Percentiles rank a stretch among this genome's conserved stretches.
These are phyloP conservation scores for Sycophila texana DNA, from an alignment of 2,888 invertebrate species.

Conservation along the genomic window DNA sequence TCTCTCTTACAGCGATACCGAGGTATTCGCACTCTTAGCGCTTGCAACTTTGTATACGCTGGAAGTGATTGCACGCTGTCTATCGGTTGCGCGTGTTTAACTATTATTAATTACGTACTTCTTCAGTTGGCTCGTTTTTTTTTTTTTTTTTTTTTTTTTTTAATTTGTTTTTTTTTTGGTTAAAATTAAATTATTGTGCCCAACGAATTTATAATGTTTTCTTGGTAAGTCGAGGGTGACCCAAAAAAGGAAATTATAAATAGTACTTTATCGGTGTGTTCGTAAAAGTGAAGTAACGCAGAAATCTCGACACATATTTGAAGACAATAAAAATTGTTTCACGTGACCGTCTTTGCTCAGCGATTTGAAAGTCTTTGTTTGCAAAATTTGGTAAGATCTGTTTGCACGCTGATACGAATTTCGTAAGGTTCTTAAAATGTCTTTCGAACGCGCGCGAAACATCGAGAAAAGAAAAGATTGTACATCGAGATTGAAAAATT, in stretches of 20 bases:
- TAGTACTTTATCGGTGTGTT: slow-evolving; percentile 1
- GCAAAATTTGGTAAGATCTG: slow-evolving; percentile 53
- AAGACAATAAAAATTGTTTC: slow-evolving; percentile 25
- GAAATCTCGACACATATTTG: slow-evolving; percentile 8
- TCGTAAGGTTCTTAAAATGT: slow-evolving; percentile 34
- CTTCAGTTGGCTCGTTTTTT: not conserved
- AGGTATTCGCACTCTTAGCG: slow-evolving; percentile 32
- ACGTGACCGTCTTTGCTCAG: not conserved
- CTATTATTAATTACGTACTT: not conserved
- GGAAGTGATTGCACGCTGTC: not conserved
- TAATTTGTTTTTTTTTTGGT: too few relatives aligned
- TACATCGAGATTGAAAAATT: not conserved
- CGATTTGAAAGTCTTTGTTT: slow-evolving; percentile 18
- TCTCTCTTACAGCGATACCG: slow-evolving; percentile 21
- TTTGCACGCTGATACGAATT: slow-evolving; percentile 52
- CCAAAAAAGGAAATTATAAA: too few relatives aligned
- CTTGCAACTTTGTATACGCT: slow-evolving; percentile 13
- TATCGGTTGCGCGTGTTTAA: not conserved
- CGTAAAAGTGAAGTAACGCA: not conserved
- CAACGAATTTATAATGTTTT: too few relatives aligned
- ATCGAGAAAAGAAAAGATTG: slow-evolving; percentile 3
- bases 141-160: not conserved
- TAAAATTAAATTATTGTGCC: too few relatives aligned
- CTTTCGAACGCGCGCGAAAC: not conserved
- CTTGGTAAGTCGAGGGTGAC: too few relatives aligned